These are phyloP conservation scores for Acanthiza pusilla DNA, from an alignment of 2,797 vertebrate species.

Conservation along the genomic window DNA sequence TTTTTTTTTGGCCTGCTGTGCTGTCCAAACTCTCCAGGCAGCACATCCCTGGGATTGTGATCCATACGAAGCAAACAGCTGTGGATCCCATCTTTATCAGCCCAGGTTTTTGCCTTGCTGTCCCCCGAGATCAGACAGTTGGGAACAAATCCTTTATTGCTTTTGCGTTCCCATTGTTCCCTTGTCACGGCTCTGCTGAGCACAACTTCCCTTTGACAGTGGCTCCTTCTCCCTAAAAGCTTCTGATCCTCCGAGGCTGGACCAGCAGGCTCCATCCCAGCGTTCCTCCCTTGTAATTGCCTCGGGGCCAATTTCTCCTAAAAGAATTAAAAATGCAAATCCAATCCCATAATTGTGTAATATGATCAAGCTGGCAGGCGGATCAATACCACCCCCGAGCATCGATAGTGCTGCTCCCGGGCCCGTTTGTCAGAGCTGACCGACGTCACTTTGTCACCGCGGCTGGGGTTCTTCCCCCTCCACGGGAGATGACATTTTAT, in stretches of 20 bases:
- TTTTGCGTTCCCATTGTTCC: conserved; percentile 42
- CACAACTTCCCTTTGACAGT: conserved; percentile 56
- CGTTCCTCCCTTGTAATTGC: conserved; percentile 71
- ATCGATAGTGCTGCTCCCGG: conserved; percentile 73
- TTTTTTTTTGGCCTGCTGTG: background rate
- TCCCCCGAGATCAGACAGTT: background rate
- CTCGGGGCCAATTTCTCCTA: conserved; percentile 73
- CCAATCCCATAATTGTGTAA: conserved; percentile 88
- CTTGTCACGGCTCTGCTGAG: conserved; percentile 6
- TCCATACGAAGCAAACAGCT: background rate
- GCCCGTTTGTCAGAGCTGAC: conserved; percentile 73
- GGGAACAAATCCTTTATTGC: background rate
- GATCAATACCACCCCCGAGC: conserved; percentile 83
- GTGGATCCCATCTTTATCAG: background rate
- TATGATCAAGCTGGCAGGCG: conserved; percentile 87
- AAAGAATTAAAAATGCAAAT: conserved; percentile 98
- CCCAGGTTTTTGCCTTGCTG: background rate
- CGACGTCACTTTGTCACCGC: conserved; percentile 84
- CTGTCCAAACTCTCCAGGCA: background rate
- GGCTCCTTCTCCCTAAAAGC: conserved; percentile 69
- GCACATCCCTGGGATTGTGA: background rate
- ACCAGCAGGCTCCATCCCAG: conserved; percentile 72
- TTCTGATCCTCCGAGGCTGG: conserved; percentile 6
- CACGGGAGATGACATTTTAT: conserved; percentile 73
- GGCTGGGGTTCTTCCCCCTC: conserved; percentile 65